Base-by-base conservation (phyloP, 2,797 vertebrate species). In the Diceros bicornis region DNA sequence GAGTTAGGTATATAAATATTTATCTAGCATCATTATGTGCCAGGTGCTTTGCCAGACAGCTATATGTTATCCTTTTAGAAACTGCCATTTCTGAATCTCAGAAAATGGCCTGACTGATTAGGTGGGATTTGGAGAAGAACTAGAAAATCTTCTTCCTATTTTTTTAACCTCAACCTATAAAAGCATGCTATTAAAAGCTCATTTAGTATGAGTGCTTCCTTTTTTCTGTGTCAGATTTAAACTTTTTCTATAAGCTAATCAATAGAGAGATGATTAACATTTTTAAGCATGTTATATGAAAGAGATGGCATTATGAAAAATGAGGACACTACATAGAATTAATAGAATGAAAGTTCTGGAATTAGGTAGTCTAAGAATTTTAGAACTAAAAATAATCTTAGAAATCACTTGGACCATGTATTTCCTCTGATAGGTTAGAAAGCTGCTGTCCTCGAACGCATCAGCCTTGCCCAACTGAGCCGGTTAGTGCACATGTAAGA, bases 151-250 rank as follows among this genome's bases (percentile, higher is more conserved):
- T 55, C 50, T 89, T 95, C 5, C 59, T 41, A n/a, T 78, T 90
- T 27, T 89, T 71, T 77, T 27, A 92, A 34, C 21, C 7, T 47
- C 32, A 44, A 84, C 10, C 11, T 52, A 72, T 79, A 74, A 75
- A 62, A 85, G 72, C 89, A 4, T 90, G 7, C 3, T 44, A 34
- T 50, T 89, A 92, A 87, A 83, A 82, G 14, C 37, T 92, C 52
- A 85, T 41, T 89, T 96, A 85, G 50, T 86, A 52, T 21, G 57
- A 77, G 20, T 91, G 27, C 20, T 93, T 96, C 25, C 55, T 92
- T 93, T 94, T 91, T 55, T 97, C 23, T 64, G 79, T 50, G 88
- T 95, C 78, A 32, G 20, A 94, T 87, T 90, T 95, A 66, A 95
- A 68, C 59, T 52, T 95, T 79, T 96, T 57, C 44, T 34, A 16